A percentile compares a stretch with the other conserved stretches of the same genome.
These are phyloP conservation scores for Notodonta dromedarius DNA, from an alignment of 2,888 invertebrate genomes.

Conservation along the genomic window DNA sequence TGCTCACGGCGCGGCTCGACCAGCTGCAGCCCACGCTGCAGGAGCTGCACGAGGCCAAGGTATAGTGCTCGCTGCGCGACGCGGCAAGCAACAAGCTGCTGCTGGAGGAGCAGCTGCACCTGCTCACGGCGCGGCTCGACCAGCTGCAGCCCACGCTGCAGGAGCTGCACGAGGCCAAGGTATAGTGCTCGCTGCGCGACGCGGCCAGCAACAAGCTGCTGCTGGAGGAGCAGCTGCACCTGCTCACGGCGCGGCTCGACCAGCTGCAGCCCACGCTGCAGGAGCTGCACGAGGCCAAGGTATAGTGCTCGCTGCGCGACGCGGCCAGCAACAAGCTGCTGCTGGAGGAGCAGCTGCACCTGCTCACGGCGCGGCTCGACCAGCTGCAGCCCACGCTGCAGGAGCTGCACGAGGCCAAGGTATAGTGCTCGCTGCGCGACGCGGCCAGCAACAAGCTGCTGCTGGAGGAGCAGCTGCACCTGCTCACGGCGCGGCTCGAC, in stretches of 20 bases:
- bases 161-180: slow-evolving; percentile 85
- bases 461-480: too few species aligned
- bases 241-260: slow-evolving; percentile 85
- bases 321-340: neutral
- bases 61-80: slow-evolving; percentile 85
- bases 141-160: slow-evolving; percentile 85
- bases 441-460: too few species aligned
- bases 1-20: slow-evolving; percentile 85
- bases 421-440: too few species aligned
- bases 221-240: slow-evolving; percentile 90
- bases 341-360: too few species aligned
- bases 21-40: slow-evolving; percentile 85
- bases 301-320: slow-evolving; percentile 35
- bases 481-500: too few species aligned
- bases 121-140: slow-evolving; percentile 85
- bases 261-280: slow-evolving; percentile 85
- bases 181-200: slow-evolving; percentile 85
- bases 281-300: slow-evolving; percentile 85
- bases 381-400: too few species aligned
- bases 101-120: slow-evolving; percentile 90
- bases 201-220: slow-evolving; percentile 82
- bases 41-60: slow-evolving; percentile 85
- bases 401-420: too few species aligned
- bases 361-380: too few species aligned
- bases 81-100: slow-evolving; percentile 82